A percentile compares a stretch with the other conserved stretches of the same genome.
These are phyloP conservation scores for Dascyllus trimaculatus DNA, from an alignment of 2,113 vertebrate species.

Conservation along the genomic window DNA sequence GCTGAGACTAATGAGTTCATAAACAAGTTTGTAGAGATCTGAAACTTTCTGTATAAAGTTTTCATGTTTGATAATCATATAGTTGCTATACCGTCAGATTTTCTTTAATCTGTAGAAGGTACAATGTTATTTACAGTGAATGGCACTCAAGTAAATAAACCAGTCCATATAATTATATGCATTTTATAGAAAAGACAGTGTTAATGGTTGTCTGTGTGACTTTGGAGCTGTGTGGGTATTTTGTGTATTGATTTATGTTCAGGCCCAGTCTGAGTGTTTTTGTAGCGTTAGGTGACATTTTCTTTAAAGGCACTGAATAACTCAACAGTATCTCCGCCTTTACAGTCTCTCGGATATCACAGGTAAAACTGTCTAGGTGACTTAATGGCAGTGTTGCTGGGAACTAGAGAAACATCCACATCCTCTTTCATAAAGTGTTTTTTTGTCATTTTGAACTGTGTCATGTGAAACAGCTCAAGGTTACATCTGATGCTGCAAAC, in stretches of 20 bases:
- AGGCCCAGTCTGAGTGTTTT: no score
- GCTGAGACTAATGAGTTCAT: background rate
- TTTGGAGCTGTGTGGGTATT: no score
- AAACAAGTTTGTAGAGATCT: background rate
- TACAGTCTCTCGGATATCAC: background rate
- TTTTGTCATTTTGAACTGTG: background rate
- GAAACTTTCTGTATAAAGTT: constrained; percentile 7
- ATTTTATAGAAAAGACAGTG: no score
- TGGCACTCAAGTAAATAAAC: no score
- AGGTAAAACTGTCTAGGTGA: background rate
- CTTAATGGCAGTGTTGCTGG: background rate
- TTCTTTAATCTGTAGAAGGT: no score
- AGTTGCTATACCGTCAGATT: no score
- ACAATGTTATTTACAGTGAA: no score
- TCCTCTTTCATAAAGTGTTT: background rate
- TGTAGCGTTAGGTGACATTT: no score
- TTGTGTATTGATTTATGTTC: no score
- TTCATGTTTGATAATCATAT: background rate
- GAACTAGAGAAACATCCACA: background rate
- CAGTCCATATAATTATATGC: no score
- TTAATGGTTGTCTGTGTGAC: no score
- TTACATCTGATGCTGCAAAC: background rate
- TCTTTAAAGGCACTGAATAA: background rate
- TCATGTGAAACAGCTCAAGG: constrained; percentile 17
- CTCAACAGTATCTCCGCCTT: background rate